Conservation (phyloP, 1,140 invertebrate genomes). For the Lepidostoma basale region DNA sequence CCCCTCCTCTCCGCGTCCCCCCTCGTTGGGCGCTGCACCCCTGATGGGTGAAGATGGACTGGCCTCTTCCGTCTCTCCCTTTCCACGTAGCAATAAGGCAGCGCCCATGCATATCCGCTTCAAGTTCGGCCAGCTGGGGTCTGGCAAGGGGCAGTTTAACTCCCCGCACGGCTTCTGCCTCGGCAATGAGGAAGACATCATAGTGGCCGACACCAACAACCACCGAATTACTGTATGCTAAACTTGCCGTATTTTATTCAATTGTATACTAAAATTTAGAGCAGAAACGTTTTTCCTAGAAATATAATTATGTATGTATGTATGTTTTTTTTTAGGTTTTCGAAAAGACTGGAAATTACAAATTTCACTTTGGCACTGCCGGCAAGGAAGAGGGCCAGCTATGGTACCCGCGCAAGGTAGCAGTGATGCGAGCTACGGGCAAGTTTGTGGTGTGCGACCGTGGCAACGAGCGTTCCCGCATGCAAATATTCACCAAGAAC, state of each 20-base stretch:
- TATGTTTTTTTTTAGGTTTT: slow-evolving; percentile 73
- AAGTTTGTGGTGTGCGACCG: slow-evolving; percentile 96
- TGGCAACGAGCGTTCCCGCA: slow-evolving; percentile 92
- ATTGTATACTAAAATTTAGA: not conserved
- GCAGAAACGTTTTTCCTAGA: not conserved
- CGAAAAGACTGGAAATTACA: slow-evolving; percentile 86
- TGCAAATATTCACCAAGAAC: slow-evolving; percentile 94
- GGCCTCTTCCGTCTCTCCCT: slow-evolving; percentile 50
- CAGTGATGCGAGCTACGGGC: slow-evolving; percentile 83
- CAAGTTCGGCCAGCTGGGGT: slow-evolving; percentile 93
- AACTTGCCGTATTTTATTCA: not conserved
- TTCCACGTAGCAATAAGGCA: slow-evolving; percentile 70
- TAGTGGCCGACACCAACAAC: slow-evolving; percentile 96
- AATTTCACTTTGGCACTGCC: slow-evolving; percentile 87
- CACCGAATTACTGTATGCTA: slow-evolving; percentile 85
- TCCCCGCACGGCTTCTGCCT: slow-evolving; percentile 97
- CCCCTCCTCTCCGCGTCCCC: slow-evolving; percentile 10
- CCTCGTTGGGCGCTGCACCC: slow-evolving; percentile 50
- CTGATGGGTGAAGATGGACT: slow-evolving; percentile 52
- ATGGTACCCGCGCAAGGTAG: slow-evolving; percentile 96
- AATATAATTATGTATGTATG: slow-evolving; percentile 48
- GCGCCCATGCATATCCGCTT: slow-evolving; percentile 86
- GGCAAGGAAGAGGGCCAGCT: slow-evolving; percentile 95
- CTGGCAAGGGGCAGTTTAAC: slow-evolving; percentile 91
- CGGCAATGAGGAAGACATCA: slow-evolving; percentile 91